phyloP scores from a whole-genome alignment of 1,140 invertebrate species.

The Dinoponera quadriceps region DNA sequence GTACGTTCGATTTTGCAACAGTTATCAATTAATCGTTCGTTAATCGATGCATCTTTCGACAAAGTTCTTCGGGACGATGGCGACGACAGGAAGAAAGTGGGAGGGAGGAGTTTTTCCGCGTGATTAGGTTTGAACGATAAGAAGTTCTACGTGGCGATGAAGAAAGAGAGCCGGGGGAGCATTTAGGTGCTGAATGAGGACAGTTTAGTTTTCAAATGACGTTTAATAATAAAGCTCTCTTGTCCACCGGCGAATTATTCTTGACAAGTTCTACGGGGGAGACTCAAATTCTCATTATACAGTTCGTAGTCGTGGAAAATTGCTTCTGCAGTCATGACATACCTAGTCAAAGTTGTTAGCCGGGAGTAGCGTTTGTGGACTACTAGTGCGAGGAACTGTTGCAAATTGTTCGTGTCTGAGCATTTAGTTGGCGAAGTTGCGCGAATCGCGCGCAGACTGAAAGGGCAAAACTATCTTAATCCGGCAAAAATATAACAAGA shows the following conservation, averaged over 20 bases:
- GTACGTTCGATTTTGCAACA: neutral
- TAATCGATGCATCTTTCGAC: neutral
- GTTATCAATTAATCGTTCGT: neutral
- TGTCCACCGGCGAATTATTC: constrained; percentile 42
- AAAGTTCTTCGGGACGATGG: neutral
- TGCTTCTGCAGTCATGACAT: constrained; percentile 52
- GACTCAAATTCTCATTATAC: constrained; percentile 54
- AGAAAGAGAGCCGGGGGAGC: too few relatives aligned
- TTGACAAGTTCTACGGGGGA: constrained; percentile 27
- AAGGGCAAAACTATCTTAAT: constrained; percentile 29
- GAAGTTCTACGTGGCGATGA: neutral
- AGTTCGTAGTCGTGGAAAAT: constrained; percentile 53
- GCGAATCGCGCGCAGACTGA: constrained; percentile 26
- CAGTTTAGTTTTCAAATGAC: constrained; percentile 17
- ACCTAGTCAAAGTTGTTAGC: constrained; percentile 57
- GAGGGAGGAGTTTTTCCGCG: neutral
- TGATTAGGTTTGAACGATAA: neutral
- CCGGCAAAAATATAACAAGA: constrained; percentile 6
- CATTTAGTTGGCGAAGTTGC: constrained; percentile 39
- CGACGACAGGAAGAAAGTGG: too few relatives aligned
- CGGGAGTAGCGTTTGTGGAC: constrained; percentile 38
- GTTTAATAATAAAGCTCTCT: constrained; percentile 33
- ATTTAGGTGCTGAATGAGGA: constrained; percentile 8
- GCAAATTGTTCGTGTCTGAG: constrained; percentile 34
- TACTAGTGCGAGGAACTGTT: constrained; percentile 45